Evolutionary conservation across 2,113 vertebrate genomes (phyloP), one percentile per base, ranked within the genome.

Genomic region (Hippotragus niger): DNA sequence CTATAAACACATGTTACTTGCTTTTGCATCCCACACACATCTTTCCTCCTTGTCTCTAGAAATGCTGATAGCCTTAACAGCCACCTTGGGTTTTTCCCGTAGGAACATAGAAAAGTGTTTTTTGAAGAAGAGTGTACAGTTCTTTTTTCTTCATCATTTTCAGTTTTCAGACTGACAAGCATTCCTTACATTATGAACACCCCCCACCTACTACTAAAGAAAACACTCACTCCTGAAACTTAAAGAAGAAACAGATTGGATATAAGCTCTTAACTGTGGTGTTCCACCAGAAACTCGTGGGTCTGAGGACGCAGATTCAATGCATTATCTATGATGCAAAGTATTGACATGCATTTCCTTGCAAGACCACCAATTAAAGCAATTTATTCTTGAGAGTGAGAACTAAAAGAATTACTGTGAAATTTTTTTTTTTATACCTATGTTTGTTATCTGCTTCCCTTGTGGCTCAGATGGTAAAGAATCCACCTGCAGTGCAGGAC

Each of bases 131-230:
- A 91, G 31, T 29, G 36, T 13, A n/a, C 40, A 7, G 84, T 95
- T 92, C 88, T 88, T 91, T 93, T 64, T 45, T 45, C 87, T 91
- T 83, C 64, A 55, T 95, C 0, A 71, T 94, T 98, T 97, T 91
- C 57, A 97, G 58, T 98, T 98, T 97, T 93, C 96, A 78, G 81
- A 97, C 86, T 88, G 96, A 96, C 55, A 83, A 55, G 36, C 27
- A 76, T 81, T 88, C 76, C 67, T 96, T 67, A 45, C 64, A 47
- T 27, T 7, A 19, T 64, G 36, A 95, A 78, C 25, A 95, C 27
- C 40, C 52, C 10, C 19, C 40, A 89, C 58, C 52, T 64, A 82
- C n/a, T 29, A 67, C 52, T 40, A 89, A 92, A 94, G 83, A 71
- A 93, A 90, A 80, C 45, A 50, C 27, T 58, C 27, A 6, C 81